A percentile compares a stretch with the other conserved stretches of the same genome.
These are phyloP conservation scores for Urocynchramus pylzowi DNA, from an alignment of 2,113 vertebrate genomes.

Conservation along the genomic window DNA sequence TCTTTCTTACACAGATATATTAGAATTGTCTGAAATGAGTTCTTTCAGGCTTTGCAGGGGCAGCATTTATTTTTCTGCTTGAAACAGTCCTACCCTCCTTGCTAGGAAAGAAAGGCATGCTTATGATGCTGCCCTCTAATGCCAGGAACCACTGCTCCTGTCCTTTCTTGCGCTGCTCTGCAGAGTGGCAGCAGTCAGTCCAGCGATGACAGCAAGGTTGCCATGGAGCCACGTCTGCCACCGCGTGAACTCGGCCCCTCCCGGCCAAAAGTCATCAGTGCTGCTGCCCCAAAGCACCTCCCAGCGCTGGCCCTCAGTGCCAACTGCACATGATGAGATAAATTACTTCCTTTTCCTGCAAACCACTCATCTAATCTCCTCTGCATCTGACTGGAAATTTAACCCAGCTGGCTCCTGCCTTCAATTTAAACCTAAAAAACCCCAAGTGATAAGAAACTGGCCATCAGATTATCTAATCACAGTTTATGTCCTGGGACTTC, in stretches of 20 bases:
- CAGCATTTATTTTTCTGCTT: neutral
- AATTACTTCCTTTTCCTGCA: neutral
- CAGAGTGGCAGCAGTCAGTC: neutral
- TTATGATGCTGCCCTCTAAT: neutral
- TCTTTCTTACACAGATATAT: neutral
- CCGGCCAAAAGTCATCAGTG: neutral
- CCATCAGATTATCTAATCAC: neutral
- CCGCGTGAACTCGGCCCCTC: neutral
- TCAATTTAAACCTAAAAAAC: neutral
- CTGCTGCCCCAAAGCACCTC: neutral
- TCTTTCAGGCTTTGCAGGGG: neutral
- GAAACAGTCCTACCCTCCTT: neutral
- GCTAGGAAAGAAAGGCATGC: neutral
- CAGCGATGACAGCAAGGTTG: neutral
- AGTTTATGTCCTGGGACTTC: neutral
- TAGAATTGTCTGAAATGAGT: neutral
- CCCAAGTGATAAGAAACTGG: neutral
- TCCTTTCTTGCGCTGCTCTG: neutral
- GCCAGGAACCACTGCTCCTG: neutral
- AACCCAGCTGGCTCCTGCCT: slow-evolving; percentile 6
- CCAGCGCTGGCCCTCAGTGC: neutral
- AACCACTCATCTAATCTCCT: neutral
- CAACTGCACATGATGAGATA: neutral
- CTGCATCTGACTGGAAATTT: neutral
- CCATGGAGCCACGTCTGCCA: slow-evolving; percentile 55